A percentile compares a stretch with the other conserved stretches of the same genome.
Conservation (phyloP, 2,113 vertebrate genomes). For the Saguinus midas region DNA sequence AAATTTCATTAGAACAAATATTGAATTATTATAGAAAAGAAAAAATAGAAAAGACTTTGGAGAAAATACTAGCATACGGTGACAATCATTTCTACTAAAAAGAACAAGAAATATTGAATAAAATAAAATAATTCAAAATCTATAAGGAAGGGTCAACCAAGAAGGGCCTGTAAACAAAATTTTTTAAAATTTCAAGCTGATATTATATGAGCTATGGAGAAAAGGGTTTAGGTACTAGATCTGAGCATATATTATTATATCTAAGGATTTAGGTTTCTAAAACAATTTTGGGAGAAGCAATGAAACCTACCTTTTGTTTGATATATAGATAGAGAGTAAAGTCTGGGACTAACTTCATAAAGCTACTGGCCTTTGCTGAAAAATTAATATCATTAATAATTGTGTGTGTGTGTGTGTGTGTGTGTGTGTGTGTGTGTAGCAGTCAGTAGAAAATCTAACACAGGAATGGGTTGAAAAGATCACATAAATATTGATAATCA, state of each 20-base stretch:
- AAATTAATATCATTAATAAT: not conserved
- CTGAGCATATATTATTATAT: not conserved
- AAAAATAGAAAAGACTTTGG: not conserved
- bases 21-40: not conserved
- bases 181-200: not conserved
- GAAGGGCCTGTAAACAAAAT: too few species aligned
- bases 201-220: not conserved
- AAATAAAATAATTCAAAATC: not conserved
- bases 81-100: not conserved
- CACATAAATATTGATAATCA: not conserved
- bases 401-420: too few species aligned
- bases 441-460: not conserved
- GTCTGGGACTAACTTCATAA: not conserved
- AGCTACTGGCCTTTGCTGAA: not conserved
- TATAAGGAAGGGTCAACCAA: too few species aligned
- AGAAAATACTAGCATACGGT: not conserved
- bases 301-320: not conserved
- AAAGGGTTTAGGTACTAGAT: not conserved
- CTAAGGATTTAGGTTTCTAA: not conserved
- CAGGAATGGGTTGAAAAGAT: not conserved
- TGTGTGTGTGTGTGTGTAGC: too few species aligned
- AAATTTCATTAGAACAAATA: not conserved
- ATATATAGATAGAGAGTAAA: not conserved
- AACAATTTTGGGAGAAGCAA: not conserved
- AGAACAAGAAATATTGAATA: not conserved